Evolutionary conservation across 2,797 vertebrate genomes (phyloP), one percentile per base, ranked within the genome.

Genomic region (Trichosurus vulpecula): DNA sequence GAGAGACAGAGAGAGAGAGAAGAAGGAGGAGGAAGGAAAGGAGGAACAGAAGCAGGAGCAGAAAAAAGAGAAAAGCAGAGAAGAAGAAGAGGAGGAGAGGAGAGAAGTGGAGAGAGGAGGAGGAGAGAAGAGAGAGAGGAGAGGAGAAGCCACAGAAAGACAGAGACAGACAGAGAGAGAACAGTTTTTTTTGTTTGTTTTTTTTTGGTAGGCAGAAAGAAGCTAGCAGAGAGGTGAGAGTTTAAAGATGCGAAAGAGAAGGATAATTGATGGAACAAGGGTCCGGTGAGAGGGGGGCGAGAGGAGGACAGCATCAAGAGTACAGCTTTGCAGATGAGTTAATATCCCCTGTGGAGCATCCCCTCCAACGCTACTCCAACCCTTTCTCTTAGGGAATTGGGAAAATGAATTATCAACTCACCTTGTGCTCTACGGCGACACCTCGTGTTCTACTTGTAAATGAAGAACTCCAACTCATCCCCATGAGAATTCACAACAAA

Each of bases 401-500:
- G n/a, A 74, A 66, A 66, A 16, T 16, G 61, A n/a, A n/a, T 12
- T n/a, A n/a, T 35, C 35, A 66, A 81, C 41, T 47, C 66, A 25
- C 66, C n/a, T 81, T n/a, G 35, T n/a, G 35, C 61, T 66, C 35
- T n/a, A 66, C 35, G 47, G 66, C n/a, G 19, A 81, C 66, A 81
- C n/a, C n/a, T 81, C 8, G 19, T 25, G 66, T 81, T 81, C 41
- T 22, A 81, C 22, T 81, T 81, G 66, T 25, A 81, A 81, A 81
- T 81, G 8, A 81, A 81, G 66, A 47, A 81, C 22, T 22, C n/a
- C 66, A 81, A 25, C 27, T 91, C 52, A 96, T 92, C 30, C 41
- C 93, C 13, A 41, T 95, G 56, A 52, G 57, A 96, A 92, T 92
- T 81, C 54, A 30, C 31, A 30, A 92, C 52, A 81, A 81, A 93